These are phyloP conservation scores for Sphaeramia orbicularis DNA, from an alignment of 2,797 vertebrate species.

Conservation along the genomic window DNA sequence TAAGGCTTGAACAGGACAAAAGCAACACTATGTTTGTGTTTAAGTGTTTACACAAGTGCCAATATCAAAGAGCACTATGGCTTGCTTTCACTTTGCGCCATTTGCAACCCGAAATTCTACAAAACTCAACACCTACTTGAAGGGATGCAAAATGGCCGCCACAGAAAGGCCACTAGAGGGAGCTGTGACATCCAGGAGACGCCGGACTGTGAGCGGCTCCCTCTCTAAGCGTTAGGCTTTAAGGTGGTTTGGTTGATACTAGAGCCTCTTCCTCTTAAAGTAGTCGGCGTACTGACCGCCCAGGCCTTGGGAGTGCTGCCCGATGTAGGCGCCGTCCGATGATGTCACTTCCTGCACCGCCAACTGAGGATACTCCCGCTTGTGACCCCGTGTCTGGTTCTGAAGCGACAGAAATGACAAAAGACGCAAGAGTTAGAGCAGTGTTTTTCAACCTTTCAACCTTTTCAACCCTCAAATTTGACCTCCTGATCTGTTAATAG, in stretches of 20 bases:
- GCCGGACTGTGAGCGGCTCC: constrained; percentile 36
- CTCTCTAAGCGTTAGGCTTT: constrained; percentile 59
- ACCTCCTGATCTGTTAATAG: too few species aligned
- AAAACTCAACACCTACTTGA: constrained; percentile 47
- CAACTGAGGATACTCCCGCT: constrained; percentile 91
- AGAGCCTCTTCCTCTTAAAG: constrained; percentile 96
- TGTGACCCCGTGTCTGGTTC: constrained; percentile 90
- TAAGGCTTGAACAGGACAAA: constrained; percentile 87
- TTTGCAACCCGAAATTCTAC: constrained; percentile 55
- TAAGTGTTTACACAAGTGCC: constrained; percentile 56
- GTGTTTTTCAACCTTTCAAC: too few species aligned
- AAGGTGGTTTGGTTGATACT: constrained; percentile 66
- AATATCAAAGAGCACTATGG: constrained; percentile 76
- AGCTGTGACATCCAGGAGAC: constrained; percentile 57
- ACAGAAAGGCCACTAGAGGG: constrained; percentile 79
- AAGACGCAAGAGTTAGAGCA: neutral
- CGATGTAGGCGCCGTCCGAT: constrained; percentile 83
- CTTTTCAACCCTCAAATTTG: too few species aligned
- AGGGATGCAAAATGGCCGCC: constrained; percentile 71
- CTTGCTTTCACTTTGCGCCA: constrained; percentile 77
- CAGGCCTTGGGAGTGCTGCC: constrained; percentile 88
- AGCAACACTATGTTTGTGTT: constrained; percentile 66
- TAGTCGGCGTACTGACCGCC: constrained; percentile 90
- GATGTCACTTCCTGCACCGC: constrained; percentile 88
- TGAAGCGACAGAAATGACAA: constrained; percentile 48